Evolutionary conservation across 1,140 invertebrate species (phyloP), one percentile per base, ranked within the genome.

Genomic region (Drosophila truncata): DNA sequence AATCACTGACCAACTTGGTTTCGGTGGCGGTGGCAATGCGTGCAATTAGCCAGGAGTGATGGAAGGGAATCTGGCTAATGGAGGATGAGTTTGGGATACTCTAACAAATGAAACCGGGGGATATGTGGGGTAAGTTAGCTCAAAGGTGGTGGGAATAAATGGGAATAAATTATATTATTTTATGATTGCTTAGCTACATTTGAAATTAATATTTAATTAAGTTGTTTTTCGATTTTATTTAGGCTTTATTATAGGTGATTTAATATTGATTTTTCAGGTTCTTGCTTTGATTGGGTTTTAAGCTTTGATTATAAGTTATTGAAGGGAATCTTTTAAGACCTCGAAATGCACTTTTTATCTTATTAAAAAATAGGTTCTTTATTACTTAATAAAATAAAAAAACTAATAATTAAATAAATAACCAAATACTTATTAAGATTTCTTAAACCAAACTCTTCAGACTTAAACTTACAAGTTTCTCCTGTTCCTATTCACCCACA

Each of bases 21-120:
- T 55, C 33, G 20, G 44, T 47, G 54, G 77, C 42, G 49, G 58
- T 41, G 62, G 74, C 76, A 55, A 66, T 88, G 83, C 84, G 80
- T 87, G 83, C 83, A 87, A 87, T 87, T 87, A 87, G 83, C 77
- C 82, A 84, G 79, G 82, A 76, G 73, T 73, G 70, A 60, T 72
- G 70, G 70, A 72, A 60, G 67, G 66, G 70, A 73, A 73, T 73
- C 70, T 73, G 70, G 67, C 67, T 72, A 73, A 73, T 72, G 70
- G 70, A 73, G 70, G 70, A 73, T 73, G 67, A 60, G 70, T 50
- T 49, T 72, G 23, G 35, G 42, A 60, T 72, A 72, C 67, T 57
- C 66, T 72, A 52, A 47, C 27, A 41, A 73, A 62, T 52, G 39
- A 25, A 23, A n/a, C 5, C 7, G 25, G 20, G 9, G n/a, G 13